phyloP scores from a whole-genome alignment of 2,113 vertebrate genomes.

The Balaenoptera acutorostrata region DNA sequence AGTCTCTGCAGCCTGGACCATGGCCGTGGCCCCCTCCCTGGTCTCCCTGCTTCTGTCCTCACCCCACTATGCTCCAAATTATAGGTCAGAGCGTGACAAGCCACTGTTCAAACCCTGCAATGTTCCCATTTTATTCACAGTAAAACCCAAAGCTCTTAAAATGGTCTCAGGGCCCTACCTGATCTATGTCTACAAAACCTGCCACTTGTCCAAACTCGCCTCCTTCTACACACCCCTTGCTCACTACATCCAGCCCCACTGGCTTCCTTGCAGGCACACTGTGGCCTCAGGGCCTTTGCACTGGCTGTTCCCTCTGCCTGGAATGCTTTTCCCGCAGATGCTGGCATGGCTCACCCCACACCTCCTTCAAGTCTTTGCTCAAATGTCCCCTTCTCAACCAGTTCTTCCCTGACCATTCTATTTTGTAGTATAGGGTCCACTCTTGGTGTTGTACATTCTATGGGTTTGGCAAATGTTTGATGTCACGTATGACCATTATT shows the following conservation, averaged over 20 bases:
- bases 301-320: neutral
- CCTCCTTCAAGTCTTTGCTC: neutral
- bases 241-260: rapidly evolving
- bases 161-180: neutral
- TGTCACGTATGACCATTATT: too few relatives aligned
- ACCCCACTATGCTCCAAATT: rapidly evolving
- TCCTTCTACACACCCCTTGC: too few relatives aligned
- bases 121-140: neutral
- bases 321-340: too few relatives aligned
- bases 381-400: neutral
- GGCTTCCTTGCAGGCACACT: neutral
- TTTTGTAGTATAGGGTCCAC: neutral
- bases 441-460: neutral
- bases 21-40: neutral
- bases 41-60: neutral
- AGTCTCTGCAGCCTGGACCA: neutral
- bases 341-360: neutral
- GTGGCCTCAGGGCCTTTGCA: neutral
- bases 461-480: neutral
- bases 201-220: neutral
- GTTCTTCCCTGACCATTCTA: neutral
- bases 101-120: neutral
- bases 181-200: rapidly evolving
- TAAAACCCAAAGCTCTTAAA: neutral
- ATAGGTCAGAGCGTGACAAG: rapidly evolving